Evolutionary conservation across 2,113 vertebrate genomes (phyloP).

Genomic region (Ibidorhyncha struthersii): DNA sequence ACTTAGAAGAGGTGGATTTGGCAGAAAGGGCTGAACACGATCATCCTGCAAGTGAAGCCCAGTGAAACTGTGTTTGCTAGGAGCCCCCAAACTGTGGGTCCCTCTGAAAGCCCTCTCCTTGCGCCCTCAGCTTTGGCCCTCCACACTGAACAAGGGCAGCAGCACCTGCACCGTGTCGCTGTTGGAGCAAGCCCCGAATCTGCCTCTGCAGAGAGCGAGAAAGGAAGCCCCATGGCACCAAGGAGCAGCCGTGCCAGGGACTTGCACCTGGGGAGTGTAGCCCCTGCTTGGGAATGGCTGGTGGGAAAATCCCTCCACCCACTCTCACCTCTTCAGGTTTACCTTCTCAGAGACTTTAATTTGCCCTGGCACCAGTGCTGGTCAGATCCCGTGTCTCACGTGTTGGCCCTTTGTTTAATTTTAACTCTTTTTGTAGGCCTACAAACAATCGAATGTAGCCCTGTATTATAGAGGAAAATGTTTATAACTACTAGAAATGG

Average conservation of each 20-base stretch:
- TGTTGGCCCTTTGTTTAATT: background rate
- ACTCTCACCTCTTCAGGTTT: background rate
- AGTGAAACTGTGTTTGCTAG: background rate
- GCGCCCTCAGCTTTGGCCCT: background rate
- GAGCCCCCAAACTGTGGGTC: background rate
- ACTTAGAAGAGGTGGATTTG: background rate
- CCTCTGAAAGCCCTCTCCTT: background rate
- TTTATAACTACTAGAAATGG: background rate
- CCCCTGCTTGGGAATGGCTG: background rate
- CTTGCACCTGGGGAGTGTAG: background rate
- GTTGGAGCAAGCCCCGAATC: background rate
- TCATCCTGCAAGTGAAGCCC: background rate
- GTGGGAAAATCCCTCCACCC: background rate
- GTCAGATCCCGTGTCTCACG: fast-evolving
- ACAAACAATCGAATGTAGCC: background rate
- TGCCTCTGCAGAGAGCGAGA: fast-evolving
- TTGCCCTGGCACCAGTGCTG: background rate
- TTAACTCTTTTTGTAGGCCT: background rate
- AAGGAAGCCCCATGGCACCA: fast-evolving
- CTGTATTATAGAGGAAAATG: background rate
- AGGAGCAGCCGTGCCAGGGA: background rate
- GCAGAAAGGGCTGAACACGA: background rate
- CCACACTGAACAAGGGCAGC: background rate
- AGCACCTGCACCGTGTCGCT: fast-evolving
- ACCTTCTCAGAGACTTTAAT: background rate